Evolutionary conservation across 1,140 invertebrate genomes (phyloP).

Genomic region (Bemisia tabaci): DNA sequence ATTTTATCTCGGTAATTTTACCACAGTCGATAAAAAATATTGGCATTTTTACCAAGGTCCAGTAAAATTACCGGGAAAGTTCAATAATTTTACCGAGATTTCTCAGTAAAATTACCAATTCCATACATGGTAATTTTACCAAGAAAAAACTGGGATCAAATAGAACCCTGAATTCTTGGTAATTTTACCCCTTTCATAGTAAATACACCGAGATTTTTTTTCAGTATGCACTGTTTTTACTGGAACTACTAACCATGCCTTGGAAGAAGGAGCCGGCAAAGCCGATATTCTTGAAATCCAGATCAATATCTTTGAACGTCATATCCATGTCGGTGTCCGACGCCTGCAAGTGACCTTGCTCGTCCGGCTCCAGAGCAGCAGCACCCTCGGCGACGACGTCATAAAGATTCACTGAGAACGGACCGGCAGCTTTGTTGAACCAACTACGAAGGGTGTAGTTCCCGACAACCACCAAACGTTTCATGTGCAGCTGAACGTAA

Average conservation of each 20-base stretch:
- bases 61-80: no score
- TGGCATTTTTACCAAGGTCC: no score
- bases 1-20: no score
- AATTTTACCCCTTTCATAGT: no score
- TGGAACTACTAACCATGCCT: constrained; percentile 22
- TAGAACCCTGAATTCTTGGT: no score
- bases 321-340: constrained; percentile 66
- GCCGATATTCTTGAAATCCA: constrained; percentile 69
- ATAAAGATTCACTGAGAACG: constrained; percentile 57
- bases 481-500: constrained; percentile 22
- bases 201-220: no score
- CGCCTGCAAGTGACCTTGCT: constrained; percentile 56
- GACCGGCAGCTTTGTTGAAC: constrained; percentile 50
- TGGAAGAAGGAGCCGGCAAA: constrained; percentile 59
- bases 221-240: no score
- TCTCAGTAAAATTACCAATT: no score
- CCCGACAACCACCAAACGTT: constrained; percentile 46
- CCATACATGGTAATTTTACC: no score
- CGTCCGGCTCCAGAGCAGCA: constrained; percentile 50
- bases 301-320: constrained; percentile 54
- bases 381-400: constrained; percentile 49
- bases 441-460: constrained; percentile 58
- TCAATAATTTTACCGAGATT: no score
- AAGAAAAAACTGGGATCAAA: no score
- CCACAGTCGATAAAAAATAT: no score